These are phyloP conservation scores for Neoniphon sammara DNA, from an alignment of 2,797 vertebrate genomes.

Conservation along the genomic window DNA sequence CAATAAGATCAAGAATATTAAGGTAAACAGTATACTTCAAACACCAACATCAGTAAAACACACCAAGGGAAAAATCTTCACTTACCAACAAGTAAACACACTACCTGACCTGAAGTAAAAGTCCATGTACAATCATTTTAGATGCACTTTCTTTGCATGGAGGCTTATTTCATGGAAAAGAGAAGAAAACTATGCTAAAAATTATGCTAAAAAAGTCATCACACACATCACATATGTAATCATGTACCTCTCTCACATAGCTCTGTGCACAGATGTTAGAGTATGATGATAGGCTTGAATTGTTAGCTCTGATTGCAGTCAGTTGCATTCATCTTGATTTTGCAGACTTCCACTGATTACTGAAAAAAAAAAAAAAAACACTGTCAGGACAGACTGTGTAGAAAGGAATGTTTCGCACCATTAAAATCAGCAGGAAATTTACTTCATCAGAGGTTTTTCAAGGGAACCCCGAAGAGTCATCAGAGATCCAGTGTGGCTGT, in stretches of 20 bases:
- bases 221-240: background rate
- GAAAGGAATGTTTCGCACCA: background rate
- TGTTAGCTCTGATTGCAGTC: background rate
- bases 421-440: background rate
- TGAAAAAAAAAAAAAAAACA: background rate
- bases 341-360: background rate
- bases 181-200: too few relatives aligned
- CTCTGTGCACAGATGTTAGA: background rate
- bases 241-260: too few relatives aligned
- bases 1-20: background rate
- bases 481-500: background rate
- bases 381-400: background rate
- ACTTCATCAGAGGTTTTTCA: background rate
- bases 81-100: too few relatives aligned
- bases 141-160: background rate
- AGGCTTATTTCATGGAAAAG: background rate
- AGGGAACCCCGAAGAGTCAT: background rate
- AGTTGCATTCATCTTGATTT: background rate
- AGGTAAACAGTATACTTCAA: background rate
- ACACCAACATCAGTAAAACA: background rate
- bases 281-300: background rate
- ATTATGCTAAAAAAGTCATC: background rate
- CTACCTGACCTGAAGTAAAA: too few relatives aligned
- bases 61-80: background rate
- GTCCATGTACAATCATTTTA: too few relatives aligned